These are phyloP conservation scores for Micrasema minimum DNA, from an alignment of 1,140 invertebrate genomes.

Conservation along the genomic window DNA sequence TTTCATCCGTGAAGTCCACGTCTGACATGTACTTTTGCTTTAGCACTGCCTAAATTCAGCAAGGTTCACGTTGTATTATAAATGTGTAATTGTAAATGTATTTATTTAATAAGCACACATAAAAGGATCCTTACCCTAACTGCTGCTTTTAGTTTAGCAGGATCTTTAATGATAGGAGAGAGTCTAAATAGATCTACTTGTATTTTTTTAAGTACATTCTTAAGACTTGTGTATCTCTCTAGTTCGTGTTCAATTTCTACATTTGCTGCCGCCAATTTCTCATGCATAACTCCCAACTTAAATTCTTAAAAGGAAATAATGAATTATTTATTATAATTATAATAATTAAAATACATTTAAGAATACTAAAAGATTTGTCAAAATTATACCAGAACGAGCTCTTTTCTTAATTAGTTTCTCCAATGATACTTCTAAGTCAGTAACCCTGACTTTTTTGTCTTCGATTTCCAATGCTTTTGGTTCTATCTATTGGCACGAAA, in stretches of 20 bases:
- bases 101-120: no score
- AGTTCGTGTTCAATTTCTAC: slow-evolving; percentile 77
- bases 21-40: slow-evolving; percentile 77
- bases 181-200: slow-evolving; percentile 82
- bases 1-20: slow-evolving; percentile 72
- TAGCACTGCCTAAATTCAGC: slow-evolving; percentile 22
- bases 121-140: slow-evolving; percentile 69
- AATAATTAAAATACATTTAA: neutral
- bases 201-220: slow-evolving; percentile 77
- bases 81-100: no score
- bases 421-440: slow-evolving; percentile 79
- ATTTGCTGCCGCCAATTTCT: slow-evolving; percentile 78
- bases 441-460: slow-evolving; percentile 82
- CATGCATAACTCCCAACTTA: slow-evolving; percentile 77
- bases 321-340: slow-evolving; percentile 7
- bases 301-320: slow-evolving; percentile 69
- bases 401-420: slow-evolving; percentile 76
- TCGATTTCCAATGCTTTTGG: slow-evolving; percentile 83
- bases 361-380: neutral
- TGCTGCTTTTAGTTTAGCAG: slow-evolving; percentile 79
- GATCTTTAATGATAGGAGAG: slow-evolving; percentile 80
- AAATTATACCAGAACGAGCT: slow-evolving; percentile 65
- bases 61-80: no score
- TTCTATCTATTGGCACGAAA: slow-evolving; percentile 76
- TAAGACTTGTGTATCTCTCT: slow-evolving; percentile 70